Evolutionary conservation across 2,888 invertebrate genomes (phyloP).

Genomic region (Saturnia japonica): DNA sequence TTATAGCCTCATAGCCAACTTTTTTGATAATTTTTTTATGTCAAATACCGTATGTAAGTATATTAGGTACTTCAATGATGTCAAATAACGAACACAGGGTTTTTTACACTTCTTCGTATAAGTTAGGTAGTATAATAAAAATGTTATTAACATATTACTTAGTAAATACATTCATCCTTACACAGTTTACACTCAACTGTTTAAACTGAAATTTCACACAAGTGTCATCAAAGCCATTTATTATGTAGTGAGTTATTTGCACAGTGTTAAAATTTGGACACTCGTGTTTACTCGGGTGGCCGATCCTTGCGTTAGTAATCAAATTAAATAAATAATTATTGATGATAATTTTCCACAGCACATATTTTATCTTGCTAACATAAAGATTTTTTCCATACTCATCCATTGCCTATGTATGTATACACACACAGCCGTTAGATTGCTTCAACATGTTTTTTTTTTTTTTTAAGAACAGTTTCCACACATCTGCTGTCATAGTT

Average conservation of each 20-base stretch:
- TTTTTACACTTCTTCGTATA: background rate
- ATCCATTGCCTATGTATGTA: background rate
- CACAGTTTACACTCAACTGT: background rate
- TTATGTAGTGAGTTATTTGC: background rate
- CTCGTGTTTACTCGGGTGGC: background rate
- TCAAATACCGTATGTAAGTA: background rate
- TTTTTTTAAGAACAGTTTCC: too few relatives aligned
- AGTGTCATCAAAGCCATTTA: background rate
- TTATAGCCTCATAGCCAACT: too few relatives aligned
- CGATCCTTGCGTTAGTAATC: conserved; percentile 2
- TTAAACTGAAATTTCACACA: background rate
- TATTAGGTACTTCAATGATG: background rate
- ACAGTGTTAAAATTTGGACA: conserved; percentile 6
- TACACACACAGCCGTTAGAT: background rate
- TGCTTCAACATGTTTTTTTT: background rate
- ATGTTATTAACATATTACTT: background rate
- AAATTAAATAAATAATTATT: conserved; percentile 12
- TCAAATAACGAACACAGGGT: background rate
- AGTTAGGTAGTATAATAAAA: background rate
- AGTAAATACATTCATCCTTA: background rate
- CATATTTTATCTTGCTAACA: background rate
- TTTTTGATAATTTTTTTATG: too few relatives aligned
- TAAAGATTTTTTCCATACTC: conserved; percentile 10
- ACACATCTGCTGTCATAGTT: too few relatives aligned
- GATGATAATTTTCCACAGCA: conserved; percentile 10